Conservation (phyloP, 2,888 invertebrate genomes). For the Epirrita christyi region DNA sequence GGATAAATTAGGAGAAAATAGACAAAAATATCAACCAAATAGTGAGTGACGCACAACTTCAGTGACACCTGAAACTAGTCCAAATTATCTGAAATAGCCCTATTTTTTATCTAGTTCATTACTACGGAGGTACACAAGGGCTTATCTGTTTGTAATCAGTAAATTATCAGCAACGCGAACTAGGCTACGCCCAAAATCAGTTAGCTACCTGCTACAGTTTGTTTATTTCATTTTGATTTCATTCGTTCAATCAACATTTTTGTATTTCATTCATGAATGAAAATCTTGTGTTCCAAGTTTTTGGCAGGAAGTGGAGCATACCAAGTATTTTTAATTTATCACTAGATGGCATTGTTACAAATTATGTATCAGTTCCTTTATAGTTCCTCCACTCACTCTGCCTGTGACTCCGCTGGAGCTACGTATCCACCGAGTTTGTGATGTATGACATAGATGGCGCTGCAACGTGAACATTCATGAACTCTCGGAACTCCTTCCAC, state of each 20-base stretch:
- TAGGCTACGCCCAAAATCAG: slow-evolving; percentile 73
- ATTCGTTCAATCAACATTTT: slow-evolving; percentile 31
- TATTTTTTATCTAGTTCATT: slow-evolving; percentile 65
- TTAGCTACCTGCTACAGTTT: slow-evolving; percentile 46
- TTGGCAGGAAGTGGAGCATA: neutral
- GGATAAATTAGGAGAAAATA: neutral
- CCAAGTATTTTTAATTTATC: neutral
- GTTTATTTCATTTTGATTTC: slow-evolving; percentile 44
- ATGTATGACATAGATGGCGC: neutral
- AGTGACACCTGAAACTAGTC: slow-evolving; percentile 20
- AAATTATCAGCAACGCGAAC: slow-evolving; percentile 63
- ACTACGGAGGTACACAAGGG: slow-evolving; percentile 46
- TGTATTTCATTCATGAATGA: neutral
- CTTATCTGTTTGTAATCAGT: slow-evolving; percentile 73
- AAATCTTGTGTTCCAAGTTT: neutral
- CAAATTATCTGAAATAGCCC: slow-evolving; percentile 49
- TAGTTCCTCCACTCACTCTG: too few relatives aligned
- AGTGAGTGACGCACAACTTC: slow-evolving; percentile 23
- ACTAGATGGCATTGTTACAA: slow-evolving; percentile 1
- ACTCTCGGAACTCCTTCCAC: too few relatives aligned
- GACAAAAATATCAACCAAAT: slow-evolving; percentile 18
- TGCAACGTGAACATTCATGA: neutral
- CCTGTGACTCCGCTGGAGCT: too few relatives aligned
- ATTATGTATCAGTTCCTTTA: neutral
- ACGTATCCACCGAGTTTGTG: neutral